Percentiles rank a stretch among this genome's conserved stretches.
phyloP scores from a whole-genome alignment of 2,888 invertebrate genomes.

The Vanessa cardui region DNA sequence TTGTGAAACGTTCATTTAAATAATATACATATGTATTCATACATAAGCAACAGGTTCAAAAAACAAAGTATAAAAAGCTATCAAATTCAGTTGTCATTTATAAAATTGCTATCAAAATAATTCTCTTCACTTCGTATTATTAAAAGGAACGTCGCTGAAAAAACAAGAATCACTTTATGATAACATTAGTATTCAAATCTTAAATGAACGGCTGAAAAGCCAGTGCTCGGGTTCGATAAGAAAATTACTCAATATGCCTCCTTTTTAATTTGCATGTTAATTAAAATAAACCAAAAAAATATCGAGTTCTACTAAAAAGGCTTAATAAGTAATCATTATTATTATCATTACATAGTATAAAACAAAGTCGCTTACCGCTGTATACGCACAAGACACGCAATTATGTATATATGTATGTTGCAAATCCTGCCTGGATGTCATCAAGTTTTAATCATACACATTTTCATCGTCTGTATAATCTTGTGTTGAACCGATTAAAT shows the following conservation, averaged over 20 bases:
- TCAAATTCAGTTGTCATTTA: conserved; percentile 12
- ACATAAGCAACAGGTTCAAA: too few species aligned
- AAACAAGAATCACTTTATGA: conserved; percentile 15
- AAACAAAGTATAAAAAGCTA: not conserved
- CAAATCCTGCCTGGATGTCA: too few species aligned
- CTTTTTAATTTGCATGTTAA: conserved; percentile 35
- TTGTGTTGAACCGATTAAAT: too few species aligned
- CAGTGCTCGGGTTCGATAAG: conserved; percentile 34
- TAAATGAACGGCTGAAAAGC: conserved; percentile 25
- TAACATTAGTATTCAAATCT: conserved; percentile 31
- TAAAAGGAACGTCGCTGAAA: conserved; percentile 1
- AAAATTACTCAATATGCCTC: conserved; percentile 29
- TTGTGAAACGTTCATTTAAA: too few species aligned
- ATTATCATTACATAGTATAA: too few species aligned
- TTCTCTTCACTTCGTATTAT: not conserved
- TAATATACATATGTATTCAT: too few species aligned
- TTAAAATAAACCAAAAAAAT: conserved; percentile 7
- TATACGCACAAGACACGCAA: too few species aligned
- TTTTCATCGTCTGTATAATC: too few species aligned
- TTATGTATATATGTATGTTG: too few species aligned
- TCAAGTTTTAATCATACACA: too few species aligned
- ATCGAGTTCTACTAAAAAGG: not conserved
- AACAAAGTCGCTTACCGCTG: too few species aligned
- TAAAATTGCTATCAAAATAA: conserved; percentile 1
- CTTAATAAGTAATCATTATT: too few species aligned